phyloP scores from a whole-genome alignment of 2,797 vertebrate genomes.

The Enteromius mattozi region DNA sequence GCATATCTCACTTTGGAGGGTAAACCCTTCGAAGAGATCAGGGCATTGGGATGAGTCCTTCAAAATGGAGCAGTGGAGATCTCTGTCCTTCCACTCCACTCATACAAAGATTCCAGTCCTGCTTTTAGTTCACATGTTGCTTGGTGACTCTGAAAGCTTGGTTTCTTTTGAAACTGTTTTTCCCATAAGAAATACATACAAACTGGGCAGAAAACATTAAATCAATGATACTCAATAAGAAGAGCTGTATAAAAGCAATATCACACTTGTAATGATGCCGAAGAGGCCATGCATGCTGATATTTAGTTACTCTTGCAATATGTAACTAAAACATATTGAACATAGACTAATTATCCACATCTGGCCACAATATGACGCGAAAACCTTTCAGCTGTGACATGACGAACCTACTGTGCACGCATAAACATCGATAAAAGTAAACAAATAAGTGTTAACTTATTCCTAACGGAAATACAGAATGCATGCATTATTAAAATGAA shows the following conservation, averaged over 20 bases:
- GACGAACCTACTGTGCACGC: not conserved
- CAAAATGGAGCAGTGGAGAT: not conserved
- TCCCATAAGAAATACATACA: not conserved
- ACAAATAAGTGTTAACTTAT: not conserved
- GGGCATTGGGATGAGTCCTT: not conserved
- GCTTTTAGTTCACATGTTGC: not conserved
- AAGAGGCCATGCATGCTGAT: not conserved
- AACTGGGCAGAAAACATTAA: not conserved
- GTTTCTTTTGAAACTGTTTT: not conserved
- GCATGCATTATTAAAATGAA: not conserved
- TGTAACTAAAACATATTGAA: not conserved
- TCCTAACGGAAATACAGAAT: not conserved
- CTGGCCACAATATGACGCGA: not conserved
- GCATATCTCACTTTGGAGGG: not conserved
- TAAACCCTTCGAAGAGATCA: not conserved
- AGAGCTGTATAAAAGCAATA: not conserved
- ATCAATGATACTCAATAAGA: not conserved
- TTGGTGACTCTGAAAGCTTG: not conserved
- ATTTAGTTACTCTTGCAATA: not conserved
- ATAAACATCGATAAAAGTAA: not conserved
- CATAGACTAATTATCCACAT: not conserved
- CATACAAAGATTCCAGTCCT: not conserved
- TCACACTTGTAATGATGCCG: not conserved
- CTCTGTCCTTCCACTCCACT: not conserved
- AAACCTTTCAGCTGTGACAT: not conserved